Evolutionary conservation across 2,888 invertebrate species (phyloP), one percentile per base, ranked within the genome.

Genomic region (Drosophila diplacantha): DNA sequence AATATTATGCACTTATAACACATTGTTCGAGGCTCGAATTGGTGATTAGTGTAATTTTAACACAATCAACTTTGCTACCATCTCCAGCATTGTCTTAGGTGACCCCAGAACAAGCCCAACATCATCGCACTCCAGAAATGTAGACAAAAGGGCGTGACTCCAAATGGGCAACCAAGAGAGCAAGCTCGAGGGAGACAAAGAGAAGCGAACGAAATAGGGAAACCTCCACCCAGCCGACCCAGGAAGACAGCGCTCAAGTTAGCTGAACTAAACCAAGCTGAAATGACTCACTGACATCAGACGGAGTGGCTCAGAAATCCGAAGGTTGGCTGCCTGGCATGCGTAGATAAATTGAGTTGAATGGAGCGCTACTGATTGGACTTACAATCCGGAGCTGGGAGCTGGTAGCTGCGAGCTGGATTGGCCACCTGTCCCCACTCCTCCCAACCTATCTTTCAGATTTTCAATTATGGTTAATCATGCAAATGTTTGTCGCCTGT

Each of bases 381-480:
- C 54, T 68, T 68, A 49, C 61, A 53, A 47, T 53, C 44, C 74
- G 34, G 31, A 39, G 44, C 37, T 38, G 31, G 9, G 12, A 51
- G 31, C 34, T 49, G 46, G 16, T 52, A 51, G 58, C 65, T 61
- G 54, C 6, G 49, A 39, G 39, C 65, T 16, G 41, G 41, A 31
- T 44, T 31, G 44, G 57, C 76, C 66, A 69, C 72, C 69, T 62
- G 67, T 47, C 61, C 52, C 59, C 61, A 52, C 44, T 38, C 37
- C 29, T 22, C 22, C 24, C 29, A 5, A 12, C 29, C 34, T 35
- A 63, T 62, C 82, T 79, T 74, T 74, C 70, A 68, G 72, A 80
- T 78, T 78, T 78, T 78, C 83, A 78, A 78, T 78, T 83, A 78
- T 83, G 83, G 83, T 78, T 83, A 78, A 78, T 78, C 78, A 78